A percentile compares a stretch with the other conserved stretches of the same genome.
These are phyloP conservation scores for Mylabris phalerata DNA, from an alignment of 1,140 invertebrate species.

Conservation along the genomic window DNA sequence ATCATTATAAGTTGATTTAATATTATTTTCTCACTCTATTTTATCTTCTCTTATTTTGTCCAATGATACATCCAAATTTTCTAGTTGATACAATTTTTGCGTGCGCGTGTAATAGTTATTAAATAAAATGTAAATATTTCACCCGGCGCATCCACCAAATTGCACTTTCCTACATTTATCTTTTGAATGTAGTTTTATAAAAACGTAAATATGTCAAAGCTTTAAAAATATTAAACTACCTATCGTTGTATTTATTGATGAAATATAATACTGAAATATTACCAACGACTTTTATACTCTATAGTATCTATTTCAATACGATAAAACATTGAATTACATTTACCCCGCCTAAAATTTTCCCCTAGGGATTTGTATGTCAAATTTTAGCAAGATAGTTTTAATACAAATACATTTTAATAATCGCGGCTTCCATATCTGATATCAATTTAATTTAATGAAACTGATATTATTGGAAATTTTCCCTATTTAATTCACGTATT, in stretches of 20 bases:
- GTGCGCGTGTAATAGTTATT: too few relatives aligned
- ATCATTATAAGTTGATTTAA: too few relatives aligned
- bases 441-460: too few relatives aligned
- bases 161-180: neutral
- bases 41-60: too few relatives aligned
- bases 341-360: neutral
- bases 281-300: neutral
- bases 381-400: slow-evolving; percentile 5
- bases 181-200: too few relatives aligned
- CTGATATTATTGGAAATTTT: too few relatives aligned
- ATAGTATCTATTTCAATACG: slow-evolving; percentile 9
- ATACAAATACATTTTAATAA: slow-evolving; percentile 15
- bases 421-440: neutral
- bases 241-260: neutral
- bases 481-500: slow-evolving; percentile 6
- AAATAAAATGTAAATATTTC: neutral
- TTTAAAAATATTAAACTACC: too few relatives aligned
- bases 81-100: too few relatives aligned
- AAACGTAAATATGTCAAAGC: too few relatives aligned
- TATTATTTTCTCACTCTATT: too few relatives aligned
- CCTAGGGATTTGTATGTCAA: slow-evolving; percentile 10
- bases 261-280: slow-evolving; percentile 1
- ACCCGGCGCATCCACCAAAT: neutral
- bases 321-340: slow-evolving; percentile 1
- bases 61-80: too few relatives aligned